phyloP scores from a whole-genome alignment of 2,113 vertebrate species.

The Anser brachyrhynchus region DNA sequence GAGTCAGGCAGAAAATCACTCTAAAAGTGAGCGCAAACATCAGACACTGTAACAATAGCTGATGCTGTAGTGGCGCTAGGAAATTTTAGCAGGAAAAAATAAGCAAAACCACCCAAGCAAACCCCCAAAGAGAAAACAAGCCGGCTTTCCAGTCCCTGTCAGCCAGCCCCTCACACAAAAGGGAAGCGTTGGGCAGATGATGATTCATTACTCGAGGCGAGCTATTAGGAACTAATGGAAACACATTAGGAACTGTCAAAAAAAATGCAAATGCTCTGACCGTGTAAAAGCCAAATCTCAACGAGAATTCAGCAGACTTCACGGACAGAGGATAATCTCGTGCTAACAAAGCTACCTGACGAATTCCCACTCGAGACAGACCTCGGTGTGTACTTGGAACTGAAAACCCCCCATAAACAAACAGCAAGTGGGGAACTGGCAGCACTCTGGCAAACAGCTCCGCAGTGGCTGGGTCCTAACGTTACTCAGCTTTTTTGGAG shows the following conservation, averaged over 20 bases:
- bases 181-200: neutral
- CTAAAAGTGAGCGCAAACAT: neutral
- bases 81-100: neutral
- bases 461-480: neutral
- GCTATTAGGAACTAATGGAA: slow-evolving; percentile 5
- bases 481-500: neutral
- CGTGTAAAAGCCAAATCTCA: neutral
- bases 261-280: neutral
- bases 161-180: neutral
- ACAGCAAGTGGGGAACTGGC: neutral
- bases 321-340: neutral
- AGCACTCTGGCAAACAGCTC: neutral
- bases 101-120: neutral
- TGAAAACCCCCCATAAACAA: neutral
- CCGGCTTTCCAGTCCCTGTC: neutral
- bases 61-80: neutral
- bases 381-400: neutral
- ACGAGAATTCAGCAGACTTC: neutral
- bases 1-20: neutral
- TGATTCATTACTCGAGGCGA: slow-evolving; percentile 6
- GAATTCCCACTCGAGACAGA: neutral
- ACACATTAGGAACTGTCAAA: neutral
- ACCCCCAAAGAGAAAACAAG: neutral
- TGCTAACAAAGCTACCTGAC: neutral
- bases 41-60: neutral